Conservation (phyloP, 2,113 vertebrate genomes). For the Echinops telfairi region DNA sequence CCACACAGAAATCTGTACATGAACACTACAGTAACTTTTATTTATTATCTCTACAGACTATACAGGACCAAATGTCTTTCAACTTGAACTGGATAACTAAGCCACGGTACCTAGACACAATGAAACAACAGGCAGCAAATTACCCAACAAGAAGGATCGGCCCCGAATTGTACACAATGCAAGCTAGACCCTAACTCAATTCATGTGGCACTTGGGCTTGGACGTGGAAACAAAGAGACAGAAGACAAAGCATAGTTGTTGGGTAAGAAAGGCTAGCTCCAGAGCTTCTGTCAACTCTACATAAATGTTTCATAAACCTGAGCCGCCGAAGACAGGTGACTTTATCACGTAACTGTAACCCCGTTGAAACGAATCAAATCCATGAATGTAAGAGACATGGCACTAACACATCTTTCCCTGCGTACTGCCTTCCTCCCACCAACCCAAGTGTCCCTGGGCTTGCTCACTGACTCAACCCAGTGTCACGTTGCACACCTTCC, state of each 20-base stretch:
- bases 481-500: too few relatives aligned
- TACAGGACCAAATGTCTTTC: neutral
- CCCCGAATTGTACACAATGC: neutral
- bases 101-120: neutral
- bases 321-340: too few relatives aligned
- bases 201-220: neutral
- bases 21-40: neutral
- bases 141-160: neutral
- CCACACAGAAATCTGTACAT: neutral
- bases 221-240: neutral
- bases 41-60: neutral
- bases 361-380: neutral
- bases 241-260: neutral
- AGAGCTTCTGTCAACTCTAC: neutral
- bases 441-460: too few relatives aligned
- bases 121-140: neutral
- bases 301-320: too few relatives aligned
- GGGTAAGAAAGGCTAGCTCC: neutral
- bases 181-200: neutral
- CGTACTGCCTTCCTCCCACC: neutral
- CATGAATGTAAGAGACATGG: neutral
- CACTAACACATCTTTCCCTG: too few relatives aligned
- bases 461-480: neutral
- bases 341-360: too few relatives aligned
- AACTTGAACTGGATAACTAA: neutral